phyloP scores from a whole-genome alignment of 2,888 invertebrate genomes.

The Eledona agricola region DNA sequence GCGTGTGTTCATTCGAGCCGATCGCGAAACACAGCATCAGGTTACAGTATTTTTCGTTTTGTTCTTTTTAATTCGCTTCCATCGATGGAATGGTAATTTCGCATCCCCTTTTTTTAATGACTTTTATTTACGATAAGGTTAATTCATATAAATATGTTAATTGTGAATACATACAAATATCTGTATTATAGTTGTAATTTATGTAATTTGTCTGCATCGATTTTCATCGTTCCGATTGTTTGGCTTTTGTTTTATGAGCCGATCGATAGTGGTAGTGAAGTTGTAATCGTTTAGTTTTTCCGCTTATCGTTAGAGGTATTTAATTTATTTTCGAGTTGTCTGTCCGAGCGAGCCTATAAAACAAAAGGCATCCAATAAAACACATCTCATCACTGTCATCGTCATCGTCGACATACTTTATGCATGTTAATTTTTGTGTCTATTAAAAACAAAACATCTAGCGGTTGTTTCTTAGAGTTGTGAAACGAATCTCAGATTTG shows the following conservation, averaged over 20 bases:
- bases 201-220: conserved; percentile 54
- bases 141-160: conserved; percentile 50
- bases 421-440: conserved; percentile 54
- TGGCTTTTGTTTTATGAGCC: conserved; percentile 53
- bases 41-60: conserved; percentile 58
- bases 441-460: conserved; percentile 45
- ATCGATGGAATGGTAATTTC: conserved; percentile 43
- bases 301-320: conserved; percentile 31
- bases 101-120: conserved; percentile 48
- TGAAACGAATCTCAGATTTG: conserved; percentile 55
- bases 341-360: conserved; percentile 42
- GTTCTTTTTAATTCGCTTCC: conserved; percentile 38
- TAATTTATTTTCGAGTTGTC: conserved; percentile 35
- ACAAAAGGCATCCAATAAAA: conserved; percentile 52
- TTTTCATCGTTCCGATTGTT: conserved; percentile 47
- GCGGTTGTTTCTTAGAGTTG: conserved; percentile 48
- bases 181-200: conserved; percentile 62
- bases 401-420: conserved; percentile 40
- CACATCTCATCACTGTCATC: too few species aligned
- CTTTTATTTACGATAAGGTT: conserved; percentile 48
- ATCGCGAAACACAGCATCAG: conserved; percentile 47
- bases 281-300: conserved; percentile 37
- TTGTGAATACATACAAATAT: conserved; percentile 53
- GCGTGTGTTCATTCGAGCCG: conserved; percentile 41
- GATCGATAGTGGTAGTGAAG: conserved; percentile 30